Conservation (phyloP, 30 jellyfish, hydroid and myxozoan genomes). For the Pelagia noctiluca region DNA sequence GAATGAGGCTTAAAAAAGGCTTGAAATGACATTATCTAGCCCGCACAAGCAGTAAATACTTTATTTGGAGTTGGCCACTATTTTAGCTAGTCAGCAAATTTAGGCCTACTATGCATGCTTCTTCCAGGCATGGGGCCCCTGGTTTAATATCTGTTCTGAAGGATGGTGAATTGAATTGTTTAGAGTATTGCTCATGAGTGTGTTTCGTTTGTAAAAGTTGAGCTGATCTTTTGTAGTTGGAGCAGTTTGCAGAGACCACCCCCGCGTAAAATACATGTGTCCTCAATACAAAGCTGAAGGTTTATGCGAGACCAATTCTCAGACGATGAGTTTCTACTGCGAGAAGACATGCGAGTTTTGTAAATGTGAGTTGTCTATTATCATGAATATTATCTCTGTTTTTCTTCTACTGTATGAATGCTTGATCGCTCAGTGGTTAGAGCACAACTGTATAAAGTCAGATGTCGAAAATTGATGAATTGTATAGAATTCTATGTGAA, state of each 20-base stretch:
- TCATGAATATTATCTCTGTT: too few species aligned
- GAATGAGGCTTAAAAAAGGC: too few species aligned
- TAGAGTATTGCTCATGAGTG: not conserved
- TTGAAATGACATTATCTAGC: too few species aligned
- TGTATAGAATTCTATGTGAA: too few species aligned
- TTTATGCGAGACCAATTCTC: slow-evolving; percentile 35
- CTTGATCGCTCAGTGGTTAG: too few species aligned
- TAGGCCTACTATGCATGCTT: not conserved
- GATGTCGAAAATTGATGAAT: too few species aligned
- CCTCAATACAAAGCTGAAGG: slow-evolving; percentile 62
- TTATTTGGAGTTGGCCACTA: not conserved
- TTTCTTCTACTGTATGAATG: too few species aligned
- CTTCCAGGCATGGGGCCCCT: not conserved
- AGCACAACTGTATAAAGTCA: too few species aligned
- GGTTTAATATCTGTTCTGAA: too few species aligned
- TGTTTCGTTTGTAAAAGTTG: not conserved
- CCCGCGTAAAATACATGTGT: slow-evolving; percentile 10
- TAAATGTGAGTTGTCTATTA: slow-evolving; percentile 52
- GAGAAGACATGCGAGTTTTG: slow-evolving; percentile 62
- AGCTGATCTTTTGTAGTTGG: not conserved
- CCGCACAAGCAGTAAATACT: not conserved
- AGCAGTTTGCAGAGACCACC: slow-evolving; percentile 36
- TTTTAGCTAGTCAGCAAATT: not conserved
- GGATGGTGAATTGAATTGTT: not conserved
- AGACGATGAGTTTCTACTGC: slow-evolving; percentile 54